Conservation (phyloP, 2,797 vertebrate genomes). For the Typhlichthys eigenmanni region DNA sequence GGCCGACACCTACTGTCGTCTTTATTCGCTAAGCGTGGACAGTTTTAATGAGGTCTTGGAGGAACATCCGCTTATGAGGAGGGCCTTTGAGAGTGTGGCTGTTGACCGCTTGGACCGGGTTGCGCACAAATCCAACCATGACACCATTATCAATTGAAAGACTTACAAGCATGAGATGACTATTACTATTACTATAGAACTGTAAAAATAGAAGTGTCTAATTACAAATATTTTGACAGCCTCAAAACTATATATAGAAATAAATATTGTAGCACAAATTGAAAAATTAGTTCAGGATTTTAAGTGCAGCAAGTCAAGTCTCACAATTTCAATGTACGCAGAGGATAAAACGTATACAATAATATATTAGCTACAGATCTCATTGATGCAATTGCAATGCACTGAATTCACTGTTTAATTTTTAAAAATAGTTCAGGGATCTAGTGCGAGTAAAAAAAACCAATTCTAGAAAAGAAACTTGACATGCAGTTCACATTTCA, state of each 20-base stretch:
- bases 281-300: conserved; percentile 34
- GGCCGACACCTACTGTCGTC: conserved; percentile 93
- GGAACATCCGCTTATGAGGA: conserved; percentile 93
- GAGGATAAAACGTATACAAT: conserved; percentile 45
- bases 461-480: no score
- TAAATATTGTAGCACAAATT: conserved; percentile 16
- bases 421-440: not conserved
- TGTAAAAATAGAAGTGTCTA: no score
- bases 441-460: no score
- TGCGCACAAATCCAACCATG: conserved; percentile 67
- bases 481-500: no score
- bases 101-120: conserved; percentile 87
- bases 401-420: no score
- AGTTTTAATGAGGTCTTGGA: conserved; percentile 95
- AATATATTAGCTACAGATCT: conserved; percentile 45
- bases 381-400: not conserved
- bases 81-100: conserved; percentile 92
- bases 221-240: no score
- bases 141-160: conserved; percentile 36
- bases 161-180: not conserved
- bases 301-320: conserved; percentile 32
- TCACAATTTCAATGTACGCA: conserved; percentile 37
- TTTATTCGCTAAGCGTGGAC: conserved; percentile 92
- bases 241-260: no score
- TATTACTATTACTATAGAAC: not conserved